phyloP scores from a whole-genome alignment of 2,797 vertebrate genomes.

The Molossus molossus region DNA sequence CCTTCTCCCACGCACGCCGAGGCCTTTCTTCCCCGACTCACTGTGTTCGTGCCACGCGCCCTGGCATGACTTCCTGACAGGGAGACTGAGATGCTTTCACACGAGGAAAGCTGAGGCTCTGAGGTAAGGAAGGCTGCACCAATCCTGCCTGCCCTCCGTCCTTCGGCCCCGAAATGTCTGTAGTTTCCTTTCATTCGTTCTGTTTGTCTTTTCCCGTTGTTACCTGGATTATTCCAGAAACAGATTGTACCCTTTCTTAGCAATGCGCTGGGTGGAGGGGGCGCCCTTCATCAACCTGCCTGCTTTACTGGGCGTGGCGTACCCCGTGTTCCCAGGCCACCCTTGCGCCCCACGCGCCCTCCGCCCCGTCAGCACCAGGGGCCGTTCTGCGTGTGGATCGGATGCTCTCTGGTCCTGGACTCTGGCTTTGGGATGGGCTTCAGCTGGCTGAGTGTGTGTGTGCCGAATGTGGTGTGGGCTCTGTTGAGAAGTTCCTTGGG shows the following conservation, averaged over 20 bases:
- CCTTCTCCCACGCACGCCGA: too few species aligned
- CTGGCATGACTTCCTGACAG: background rate
- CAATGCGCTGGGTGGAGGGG: background rate
- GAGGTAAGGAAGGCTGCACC: background rate
- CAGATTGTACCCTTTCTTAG: conserved; percentile 61
- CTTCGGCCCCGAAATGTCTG: background rate
- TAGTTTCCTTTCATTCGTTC: background rate
- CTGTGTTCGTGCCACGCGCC: background rate
- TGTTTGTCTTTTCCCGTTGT: conserved; percentile 66
- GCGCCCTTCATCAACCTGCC: background rate
- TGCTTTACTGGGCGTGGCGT: background rate
- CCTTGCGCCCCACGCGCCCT: background rate
- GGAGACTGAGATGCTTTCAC: background rate
- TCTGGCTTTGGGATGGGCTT: background rate
- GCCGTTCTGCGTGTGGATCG: background rate
- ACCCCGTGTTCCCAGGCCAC: background rate
- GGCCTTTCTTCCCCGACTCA: background rate
- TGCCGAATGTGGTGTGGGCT: background rate
- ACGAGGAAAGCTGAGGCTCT: background rate
- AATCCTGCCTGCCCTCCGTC: background rate
- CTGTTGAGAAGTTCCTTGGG: background rate
- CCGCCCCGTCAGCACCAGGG: background rate
- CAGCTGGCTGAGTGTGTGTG: background rate
- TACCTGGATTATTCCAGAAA: conserved; percentile 69
- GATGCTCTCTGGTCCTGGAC: background rate